Evolutionary conservation across 1,140 invertebrate genomes (phyloP).

Genomic region (Bombus confusus): DNA sequence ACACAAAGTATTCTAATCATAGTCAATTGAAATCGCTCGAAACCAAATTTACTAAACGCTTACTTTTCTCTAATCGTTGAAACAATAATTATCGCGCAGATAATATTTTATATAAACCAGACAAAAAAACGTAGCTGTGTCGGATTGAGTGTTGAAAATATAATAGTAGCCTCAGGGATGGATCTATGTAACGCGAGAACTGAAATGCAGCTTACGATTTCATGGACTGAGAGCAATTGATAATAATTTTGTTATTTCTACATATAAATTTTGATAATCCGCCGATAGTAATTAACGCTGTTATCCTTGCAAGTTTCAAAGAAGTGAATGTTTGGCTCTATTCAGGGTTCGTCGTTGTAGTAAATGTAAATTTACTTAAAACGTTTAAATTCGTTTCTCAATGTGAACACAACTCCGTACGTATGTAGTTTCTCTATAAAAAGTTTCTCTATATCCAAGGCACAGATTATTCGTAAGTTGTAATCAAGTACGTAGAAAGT

Average conservation of each 20-base stretch:
- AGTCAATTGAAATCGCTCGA: slow-evolving; percentile 42
- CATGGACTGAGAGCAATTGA: slow-evolving; percentile 23
- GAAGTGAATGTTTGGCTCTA: not conserved
- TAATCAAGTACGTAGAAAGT: slow-evolving; percentile 42
- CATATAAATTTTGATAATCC: not conserved
- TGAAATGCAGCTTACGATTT: slow-evolving; percentile 21
- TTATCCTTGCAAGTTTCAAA: not conserved
- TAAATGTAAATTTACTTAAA: not conserved
- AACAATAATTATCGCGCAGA: slow-evolving; percentile 42
- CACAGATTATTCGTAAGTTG: slow-evolving; percentile 45
- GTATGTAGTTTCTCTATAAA: slow-evolving; percentile 21
- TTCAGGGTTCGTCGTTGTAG: not conserved
- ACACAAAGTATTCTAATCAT: slow-evolving; percentile 33
- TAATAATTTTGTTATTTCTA: slow-evolving; percentile 20
- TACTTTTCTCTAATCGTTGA: slow-evolving; percentile 43
- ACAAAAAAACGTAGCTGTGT: slow-evolving; percentile 3
- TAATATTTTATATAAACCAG: slow-evolving; percentile 27
- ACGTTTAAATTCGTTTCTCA: not conserved
- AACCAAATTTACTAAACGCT: slow-evolving; percentile 35
- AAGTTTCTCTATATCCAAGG: not conserved
- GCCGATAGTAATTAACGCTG: not conserved
- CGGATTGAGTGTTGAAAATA: slow-evolving; percentile 24
- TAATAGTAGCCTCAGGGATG: slow-evolving; percentile 35
- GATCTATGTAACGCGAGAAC: slow-evolving; percentile 4
- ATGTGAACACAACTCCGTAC: not conserved